These are phyloP conservation scores for Caloenas nicobarica DNA, from an alignment of 2,113 vertebrate genomes.

Conservation along the genomic window DNA sequence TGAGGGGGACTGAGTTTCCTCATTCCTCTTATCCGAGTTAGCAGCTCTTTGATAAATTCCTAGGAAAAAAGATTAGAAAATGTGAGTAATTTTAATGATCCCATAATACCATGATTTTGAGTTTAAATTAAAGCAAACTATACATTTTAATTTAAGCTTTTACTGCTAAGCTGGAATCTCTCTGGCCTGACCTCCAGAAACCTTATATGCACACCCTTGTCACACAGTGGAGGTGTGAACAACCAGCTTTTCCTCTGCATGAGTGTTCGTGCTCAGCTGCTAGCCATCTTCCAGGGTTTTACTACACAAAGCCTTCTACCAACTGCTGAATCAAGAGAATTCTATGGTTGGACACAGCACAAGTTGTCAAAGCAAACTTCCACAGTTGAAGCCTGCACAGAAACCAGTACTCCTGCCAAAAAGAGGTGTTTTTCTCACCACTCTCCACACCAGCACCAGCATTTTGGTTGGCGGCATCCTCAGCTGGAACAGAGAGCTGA, in stretches of 20 bases:
- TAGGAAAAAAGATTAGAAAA: slow-evolving; percentile 62
- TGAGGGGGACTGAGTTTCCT: slow-evolving; percentile 93
- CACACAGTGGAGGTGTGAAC: not conserved
- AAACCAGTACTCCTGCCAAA: not conserved
- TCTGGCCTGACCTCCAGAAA: not conserved
- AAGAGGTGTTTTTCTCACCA: not conserved
- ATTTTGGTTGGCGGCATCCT: not conserved
- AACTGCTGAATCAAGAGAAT: not conserved
- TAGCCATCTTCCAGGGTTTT: not conserved
- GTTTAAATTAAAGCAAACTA: not conserved
- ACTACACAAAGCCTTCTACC: not conserved
- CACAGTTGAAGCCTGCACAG: not conserved
- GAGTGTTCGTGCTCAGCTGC: not conserved
- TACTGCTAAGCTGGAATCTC: not conserved
- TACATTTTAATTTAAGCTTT: not conserved
- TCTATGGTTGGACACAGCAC: not conserved
- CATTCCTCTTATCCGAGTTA: slow-evolving; percentile 96
- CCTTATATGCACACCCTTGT: not conserved
- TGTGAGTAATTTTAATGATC: not conserved
- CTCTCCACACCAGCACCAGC: not conserved
- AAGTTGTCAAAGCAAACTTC: not conserved
- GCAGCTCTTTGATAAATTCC: slow-evolving; percentile 94
- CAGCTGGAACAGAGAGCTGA: not conserved
- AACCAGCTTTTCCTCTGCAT: not conserved
- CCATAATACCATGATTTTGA: not conserved